Evolutionary conservation across 2,888 invertebrate species (phyloP), one percentile per base, ranked within the genome.

Genomic region (Dolomedes plantarius): DNA sequence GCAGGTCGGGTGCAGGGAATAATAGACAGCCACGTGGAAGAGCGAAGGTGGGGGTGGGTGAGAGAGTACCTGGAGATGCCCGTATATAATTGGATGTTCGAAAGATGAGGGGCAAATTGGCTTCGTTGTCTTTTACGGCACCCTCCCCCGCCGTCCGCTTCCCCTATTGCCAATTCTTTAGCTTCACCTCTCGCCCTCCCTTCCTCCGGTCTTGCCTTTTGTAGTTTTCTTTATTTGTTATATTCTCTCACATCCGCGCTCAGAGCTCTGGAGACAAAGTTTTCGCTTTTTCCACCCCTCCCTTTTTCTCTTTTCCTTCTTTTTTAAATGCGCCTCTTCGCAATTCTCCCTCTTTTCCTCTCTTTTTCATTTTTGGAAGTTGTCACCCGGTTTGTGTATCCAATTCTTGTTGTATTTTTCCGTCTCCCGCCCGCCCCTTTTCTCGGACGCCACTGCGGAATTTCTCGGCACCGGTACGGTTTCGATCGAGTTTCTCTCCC

Each of bases 11-110:
- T 50, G 67, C 56, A 69, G 19, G n/a, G 77, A 77, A 83, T 83
- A 83, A 83, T 83, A 83, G 83, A 77, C 67, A 77, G 83, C 73
- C 77, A 77, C 77, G 77, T 77, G 83, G 83, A 72, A 56, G 56
- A n/a, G n/a, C n/a, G n/a, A n/a, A n/a, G n/a, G n/a, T n/a, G n/a
- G n/a, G n/a, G n/a, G n/a, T n/a, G n/a, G n/a, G n/a, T n/a, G n/a
- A n/a, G n/a, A n/a, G n/a, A n/a, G n/a, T n/a, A n/a, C 77, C 50
- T 50, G 16, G 77, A 83, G 67, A 77, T 77, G 77, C 77, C 83
- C 77, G 77, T 77, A 77, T 78, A 86, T 86, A 86, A 86, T 86
- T 86, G 86, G 86, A 86, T 86, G 86, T 86, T 86, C 86, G 69
- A 75, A 74, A 73, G 86, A 79, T 81, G 80, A 72, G 77, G 80